Evolutionary conservation across 53 echinoderm and acorn worm genomes (phyloP).

Genomic region (Antedon mediterranea): DNA sequence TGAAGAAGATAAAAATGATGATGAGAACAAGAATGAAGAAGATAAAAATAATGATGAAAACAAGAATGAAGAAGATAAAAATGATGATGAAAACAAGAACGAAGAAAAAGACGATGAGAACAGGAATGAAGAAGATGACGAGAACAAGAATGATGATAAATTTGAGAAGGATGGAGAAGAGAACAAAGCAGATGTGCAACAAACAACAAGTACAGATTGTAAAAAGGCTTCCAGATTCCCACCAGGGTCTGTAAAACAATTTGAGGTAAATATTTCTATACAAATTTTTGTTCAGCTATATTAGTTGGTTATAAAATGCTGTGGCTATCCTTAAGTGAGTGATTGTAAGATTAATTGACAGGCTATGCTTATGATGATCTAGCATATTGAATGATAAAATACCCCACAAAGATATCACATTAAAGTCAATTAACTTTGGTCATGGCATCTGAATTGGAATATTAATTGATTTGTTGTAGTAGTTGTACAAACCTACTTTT

Average conservation of each 20-base stretch:
- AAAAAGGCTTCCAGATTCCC: slow-evolving; percentile 23
- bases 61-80: slow-evolving; percentile 4
- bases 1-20: background rate
- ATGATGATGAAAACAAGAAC: background rate
- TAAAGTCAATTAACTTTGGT: no score
- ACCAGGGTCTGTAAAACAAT: slow-evolving; percentile 42
- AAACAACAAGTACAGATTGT: no score
- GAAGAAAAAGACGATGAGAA: slow-evolving; percentile 8
- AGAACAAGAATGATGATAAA: background rate
- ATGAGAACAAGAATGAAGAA: background rate
- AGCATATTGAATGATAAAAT: no score
- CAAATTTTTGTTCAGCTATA: no score
- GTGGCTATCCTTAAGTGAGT: no score
- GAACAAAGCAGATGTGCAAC: no score
- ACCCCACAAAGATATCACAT: no score
- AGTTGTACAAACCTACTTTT: no score
- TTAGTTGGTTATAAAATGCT: no score
- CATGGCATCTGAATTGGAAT: background rate
- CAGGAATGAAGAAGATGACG: slow-evolving; percentile 7
- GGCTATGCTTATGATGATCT: no score
- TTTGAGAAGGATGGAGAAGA: background rate
- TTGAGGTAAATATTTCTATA: slow-evolving; percentile 37
- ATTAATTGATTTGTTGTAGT: background rate
- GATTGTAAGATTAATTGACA: no score
- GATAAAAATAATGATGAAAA: background rate